Evolutionary conservation across 1,140 invertebrate species (phyloP).

Genomic region (Branchinecta lynchi): DNA sequence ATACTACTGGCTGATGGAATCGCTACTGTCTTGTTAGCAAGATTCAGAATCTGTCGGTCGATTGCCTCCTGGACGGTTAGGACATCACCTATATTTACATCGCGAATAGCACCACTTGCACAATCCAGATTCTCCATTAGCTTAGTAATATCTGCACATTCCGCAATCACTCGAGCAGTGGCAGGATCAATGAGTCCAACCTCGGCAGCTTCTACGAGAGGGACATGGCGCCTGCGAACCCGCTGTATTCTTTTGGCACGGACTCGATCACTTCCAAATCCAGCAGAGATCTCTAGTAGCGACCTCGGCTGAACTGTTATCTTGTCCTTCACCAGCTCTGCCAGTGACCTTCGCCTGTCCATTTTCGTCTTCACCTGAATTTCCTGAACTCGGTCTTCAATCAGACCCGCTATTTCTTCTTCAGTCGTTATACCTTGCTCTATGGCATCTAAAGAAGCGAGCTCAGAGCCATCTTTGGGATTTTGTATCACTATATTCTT

Average conservation of each 20-base stretch:
- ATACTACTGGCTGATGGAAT: constrained; percentile 64
- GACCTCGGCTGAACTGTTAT: constrained; percentile 50
- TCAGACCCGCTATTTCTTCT: constrained; percentile 29
- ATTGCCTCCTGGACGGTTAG: constrained; percentile 69
- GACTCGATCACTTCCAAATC: constrained; percentile 24
- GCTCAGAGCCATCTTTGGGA: constrained; percentile 29
- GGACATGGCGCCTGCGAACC: constrained; percentile 52
- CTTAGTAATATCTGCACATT: constrained; percentile 47
- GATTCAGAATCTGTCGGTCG: constrained; percentile 64
- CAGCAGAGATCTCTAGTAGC: constrained; percentile 43
- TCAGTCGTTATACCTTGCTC: constrained; percentile 36
- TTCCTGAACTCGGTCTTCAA: constrained; percentile 24
- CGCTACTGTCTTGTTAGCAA: constrained; percentile 51
- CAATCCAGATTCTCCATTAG: constrained; percentile 61
- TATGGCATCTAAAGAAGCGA: constrained; percentile 37
- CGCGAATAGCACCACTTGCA: constrained; percentile 56
- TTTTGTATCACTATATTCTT: constrained; percentile 27
- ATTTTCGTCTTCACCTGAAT: constrained; percentile 30
- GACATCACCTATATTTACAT: constrained; percentile 59
- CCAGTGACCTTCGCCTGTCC: constrained; percentile 33
- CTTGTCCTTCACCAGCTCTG: constrained; percentile 40
- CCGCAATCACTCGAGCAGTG: constrained; percentile 47
- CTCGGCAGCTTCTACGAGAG: constrained; percentile 48
- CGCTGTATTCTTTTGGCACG: constrained; percentile 30
- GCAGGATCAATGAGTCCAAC: constrained; percentile 54